Evolutionary conservation across 2,888 invertebrate genomes (phyloP).

Genomic region (Mythimna vitellina): DNA sequence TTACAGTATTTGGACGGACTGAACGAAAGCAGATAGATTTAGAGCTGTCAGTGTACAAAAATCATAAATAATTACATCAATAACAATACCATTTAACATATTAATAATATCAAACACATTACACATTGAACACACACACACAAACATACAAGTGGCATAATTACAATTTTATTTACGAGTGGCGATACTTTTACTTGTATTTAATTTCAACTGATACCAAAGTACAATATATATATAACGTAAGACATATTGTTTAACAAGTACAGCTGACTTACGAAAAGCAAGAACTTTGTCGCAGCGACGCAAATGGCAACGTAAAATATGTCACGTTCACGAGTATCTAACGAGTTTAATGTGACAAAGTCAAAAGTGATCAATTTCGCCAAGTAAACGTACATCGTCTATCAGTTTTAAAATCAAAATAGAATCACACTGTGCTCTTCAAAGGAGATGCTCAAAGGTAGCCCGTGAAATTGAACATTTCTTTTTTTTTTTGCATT

Average conservation of each 20-base stretch:
- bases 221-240: too few relatives aligned
- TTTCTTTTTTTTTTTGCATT: too few relatives aligned
- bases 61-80: too few relatives aligned
- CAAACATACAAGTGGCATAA: constrained; percentile 1
- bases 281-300: not conserved
- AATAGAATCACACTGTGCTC: too few relatives aligned
- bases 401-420: too few relatives aligned
- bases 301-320: not conserved
- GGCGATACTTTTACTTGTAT: not conserved
- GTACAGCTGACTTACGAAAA: not conserved
- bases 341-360: not conserved
- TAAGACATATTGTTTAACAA: not conserved
- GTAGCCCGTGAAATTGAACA: too few relatives aligned
- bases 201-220: not conserved
- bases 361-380: not conserved
- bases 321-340: not conserved
- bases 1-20: too few relatives aligned
- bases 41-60: too few relatives aligned
- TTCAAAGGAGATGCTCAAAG: too few relatives aligned
- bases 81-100: too few relatives aligned
- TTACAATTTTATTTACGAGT: constrained; percentile 4
- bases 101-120: too few relatives aligned
- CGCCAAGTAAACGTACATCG: not conserved
- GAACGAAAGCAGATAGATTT: too few relatives aligned
- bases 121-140: not conserved